phyloP scores from a whole-genome alignment of 2,888 invertebrate species.

The Stenodema calcarata region DNA sequence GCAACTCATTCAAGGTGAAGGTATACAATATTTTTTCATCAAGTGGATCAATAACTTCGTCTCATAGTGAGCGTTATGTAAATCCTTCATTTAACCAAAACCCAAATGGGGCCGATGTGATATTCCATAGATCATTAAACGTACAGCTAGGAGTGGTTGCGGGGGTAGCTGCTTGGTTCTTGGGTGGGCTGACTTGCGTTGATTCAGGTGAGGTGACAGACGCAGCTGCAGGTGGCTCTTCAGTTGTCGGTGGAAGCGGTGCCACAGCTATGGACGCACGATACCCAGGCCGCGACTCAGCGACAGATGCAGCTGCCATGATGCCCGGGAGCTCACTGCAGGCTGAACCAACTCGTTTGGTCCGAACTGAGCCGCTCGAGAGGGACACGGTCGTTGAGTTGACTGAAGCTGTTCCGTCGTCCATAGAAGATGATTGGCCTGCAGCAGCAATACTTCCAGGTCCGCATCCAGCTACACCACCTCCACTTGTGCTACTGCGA shows the following conservation, averaged over 20 bases:
- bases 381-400: slow-evolving; percentile 35
- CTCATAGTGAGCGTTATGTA: no score
- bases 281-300: not conserved
- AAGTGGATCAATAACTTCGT: no score
- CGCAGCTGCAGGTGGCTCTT: slow-evolving; percentile 45
- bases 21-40: no score
- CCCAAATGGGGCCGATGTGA: no score
- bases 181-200: slow-evolving; percentile 39
- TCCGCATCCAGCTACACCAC: not conserved
- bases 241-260: slow-evolving; percentile 42
- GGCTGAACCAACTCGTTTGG: slow-evolving; percentile 37
- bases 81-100: no score
- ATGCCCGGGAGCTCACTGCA: slow-evolving; percentile 1
- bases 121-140: not conserved
- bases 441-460: slow-evolving; percentile 11
- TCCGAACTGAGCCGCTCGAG: slow-evolving; percentile 27
- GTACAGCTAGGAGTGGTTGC: slow-evolving; percentile 32
- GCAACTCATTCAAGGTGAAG: no score
- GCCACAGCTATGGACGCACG: slow-evolving; percentile 33
- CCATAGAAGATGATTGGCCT: slow-evolving; percentile 13
- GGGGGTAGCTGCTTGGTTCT: not conserved
- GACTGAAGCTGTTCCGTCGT: slow-evolving; percentile 29
- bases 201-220: slow-evolving; percentile 29
- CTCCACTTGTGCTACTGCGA: slow-evolving; percentile 30
- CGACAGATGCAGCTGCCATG: not conserved